These are phyloP conservation scores for Heterocephalus glaber DNA, from an alignment of 2,113 vertebrate species.

Conservation along the genomic window DNA sequence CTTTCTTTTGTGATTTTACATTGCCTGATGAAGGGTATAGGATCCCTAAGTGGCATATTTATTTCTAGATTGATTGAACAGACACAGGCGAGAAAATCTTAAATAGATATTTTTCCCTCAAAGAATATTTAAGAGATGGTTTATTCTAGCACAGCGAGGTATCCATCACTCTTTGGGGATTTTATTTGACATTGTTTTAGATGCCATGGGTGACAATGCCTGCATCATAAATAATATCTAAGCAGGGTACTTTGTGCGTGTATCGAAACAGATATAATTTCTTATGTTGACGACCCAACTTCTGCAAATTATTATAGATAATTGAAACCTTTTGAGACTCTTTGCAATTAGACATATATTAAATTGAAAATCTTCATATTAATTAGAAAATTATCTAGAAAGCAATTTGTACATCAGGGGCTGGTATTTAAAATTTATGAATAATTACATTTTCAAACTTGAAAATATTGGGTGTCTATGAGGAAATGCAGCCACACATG, in stretches of 20 bases:
- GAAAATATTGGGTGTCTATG: not conserved
- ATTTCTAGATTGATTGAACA: slow-evolving; percentile 31
- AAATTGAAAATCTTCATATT: not conserved
- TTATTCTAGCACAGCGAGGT: not conserved
- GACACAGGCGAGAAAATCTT: not conserved
- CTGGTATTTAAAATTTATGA: not conserved
- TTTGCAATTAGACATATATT: not conserved
- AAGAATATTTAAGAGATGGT: not conserved
- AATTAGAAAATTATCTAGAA: slow-evolving; percentile 39
- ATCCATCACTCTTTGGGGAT: not conserved
- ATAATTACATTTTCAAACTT: slow-evolving; percentile 36
- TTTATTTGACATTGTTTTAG: slow-evolving; percentile 30
- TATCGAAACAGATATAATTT: not conserved
- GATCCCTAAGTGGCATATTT: not conserved
- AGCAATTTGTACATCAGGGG: not conserved
- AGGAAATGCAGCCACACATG: not conserved
- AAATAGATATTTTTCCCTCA: not conserved
- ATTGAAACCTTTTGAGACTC: not conserved
- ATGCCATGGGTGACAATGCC: not conserved
- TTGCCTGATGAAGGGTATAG: not conserved
- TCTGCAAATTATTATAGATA: not conserved
- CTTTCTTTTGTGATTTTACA: not conserved
- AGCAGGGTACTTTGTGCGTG: not conserved
- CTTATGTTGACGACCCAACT: not conserved
- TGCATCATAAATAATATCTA: not conserved